Conservation (phyloP, 1,140 invertebrate species). For the Stegodyphus dumicola region DNA sequence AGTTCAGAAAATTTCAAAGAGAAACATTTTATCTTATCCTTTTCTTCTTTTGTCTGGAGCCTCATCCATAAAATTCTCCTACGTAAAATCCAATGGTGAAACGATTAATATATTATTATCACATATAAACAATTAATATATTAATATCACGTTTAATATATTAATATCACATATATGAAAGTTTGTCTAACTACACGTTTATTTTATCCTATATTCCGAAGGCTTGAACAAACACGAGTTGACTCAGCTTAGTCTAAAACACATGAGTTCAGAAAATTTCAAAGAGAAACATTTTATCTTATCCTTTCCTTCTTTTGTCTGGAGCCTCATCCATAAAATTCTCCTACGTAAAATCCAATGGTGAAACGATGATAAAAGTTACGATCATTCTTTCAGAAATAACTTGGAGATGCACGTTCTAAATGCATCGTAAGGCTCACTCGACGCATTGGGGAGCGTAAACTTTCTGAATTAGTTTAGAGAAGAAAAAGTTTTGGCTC, state of each 20-base stretch:
- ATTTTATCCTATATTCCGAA: too few relatives aligned
- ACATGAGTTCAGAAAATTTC: too few relatives aligned
- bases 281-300: too few relatives aligned
- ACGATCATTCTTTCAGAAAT: not conserved
- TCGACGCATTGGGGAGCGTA: not conserved
- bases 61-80: not conserved
- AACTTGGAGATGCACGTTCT: not conserved
- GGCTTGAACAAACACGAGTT: too few relatives aligned
- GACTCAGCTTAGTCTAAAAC: too few relatives aligned
- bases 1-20: too few relatives aligned
- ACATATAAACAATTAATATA: too few relatives aligned
- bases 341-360: not conserved
- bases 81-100: not conserved
- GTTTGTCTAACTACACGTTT: too few relatives aligned
- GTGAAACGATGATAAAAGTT: slow-evolving; percentile 7
- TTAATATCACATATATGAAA: too few relatives aligned
- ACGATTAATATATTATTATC: too few relatives aligned
- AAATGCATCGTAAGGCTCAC: not conserved
- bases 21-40: too few relatives aligned
- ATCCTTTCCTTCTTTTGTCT: not conserved
- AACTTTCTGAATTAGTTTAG: not conserved
- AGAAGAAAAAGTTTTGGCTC: not conserved
- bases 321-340: not conserved
- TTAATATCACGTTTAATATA: too few relatives aligned
- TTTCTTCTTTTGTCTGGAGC: not conserved